Conservation (phyloP, 2,797 vertebrate genomes). For the Acanthopagrus latus region DNA sequence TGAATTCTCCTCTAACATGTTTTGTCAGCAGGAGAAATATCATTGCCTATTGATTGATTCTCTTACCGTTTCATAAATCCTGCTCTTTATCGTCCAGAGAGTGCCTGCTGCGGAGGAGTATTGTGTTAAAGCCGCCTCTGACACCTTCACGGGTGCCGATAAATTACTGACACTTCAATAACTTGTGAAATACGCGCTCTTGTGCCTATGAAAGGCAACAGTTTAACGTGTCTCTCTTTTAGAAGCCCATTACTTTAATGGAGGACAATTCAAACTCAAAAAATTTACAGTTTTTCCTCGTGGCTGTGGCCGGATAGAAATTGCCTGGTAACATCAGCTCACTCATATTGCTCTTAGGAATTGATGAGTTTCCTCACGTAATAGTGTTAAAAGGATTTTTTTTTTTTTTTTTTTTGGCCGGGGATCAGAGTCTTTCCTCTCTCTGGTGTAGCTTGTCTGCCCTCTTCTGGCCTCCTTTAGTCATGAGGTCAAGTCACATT, state of each 20-base stretch:
- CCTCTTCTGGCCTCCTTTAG: slow-evolving; percentile 79
- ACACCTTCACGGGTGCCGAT: slow-evolving; percentile 71
- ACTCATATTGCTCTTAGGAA: slow-evolving; percentile 67
- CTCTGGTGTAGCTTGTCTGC: slow-evolving; percentile 77
- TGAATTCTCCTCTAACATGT: slow-evolving; percentile 65
- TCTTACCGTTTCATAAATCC: slow-evolving; percentile 73
- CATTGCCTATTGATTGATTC: slow-evolving; percentile 68
- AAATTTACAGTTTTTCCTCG: slow-evolving; percentile 74
- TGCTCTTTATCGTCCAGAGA: slow-evolving; percentile 63
- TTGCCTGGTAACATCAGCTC: slow-evolving; percentile 71
- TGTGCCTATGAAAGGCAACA: slow-evolving; percentile 74
- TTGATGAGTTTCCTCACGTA: slow-evolving; percentile 76
- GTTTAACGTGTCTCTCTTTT: slow-evolving; percentile 77
- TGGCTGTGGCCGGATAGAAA: slow-evolving; percentile 64
- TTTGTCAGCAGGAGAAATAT: slow-evolving; percentile 74
- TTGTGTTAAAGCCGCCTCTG: slow-evolving; percentile 65
- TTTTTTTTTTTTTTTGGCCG: slow-evolving; percentile 58
- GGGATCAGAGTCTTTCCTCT: slow-evolving; percentile 52
- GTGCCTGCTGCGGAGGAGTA: slow-evolving; percentile 49
- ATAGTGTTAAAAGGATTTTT: slow-evolving; percentile 77
- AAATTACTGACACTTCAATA: slow-evolving; percentile 79
- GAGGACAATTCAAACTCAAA: slow-evolving; percentile 74
- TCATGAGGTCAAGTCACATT: slow-evolving; percentile 46
- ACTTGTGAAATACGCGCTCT: slow-evolving; percentile 73
- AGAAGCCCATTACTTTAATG: slow-evolving; percentile 82